phyloP scores from a whole-genome alignment of 2,888 invertebrate genomes.

The Flexamia atlantica region DNA sequence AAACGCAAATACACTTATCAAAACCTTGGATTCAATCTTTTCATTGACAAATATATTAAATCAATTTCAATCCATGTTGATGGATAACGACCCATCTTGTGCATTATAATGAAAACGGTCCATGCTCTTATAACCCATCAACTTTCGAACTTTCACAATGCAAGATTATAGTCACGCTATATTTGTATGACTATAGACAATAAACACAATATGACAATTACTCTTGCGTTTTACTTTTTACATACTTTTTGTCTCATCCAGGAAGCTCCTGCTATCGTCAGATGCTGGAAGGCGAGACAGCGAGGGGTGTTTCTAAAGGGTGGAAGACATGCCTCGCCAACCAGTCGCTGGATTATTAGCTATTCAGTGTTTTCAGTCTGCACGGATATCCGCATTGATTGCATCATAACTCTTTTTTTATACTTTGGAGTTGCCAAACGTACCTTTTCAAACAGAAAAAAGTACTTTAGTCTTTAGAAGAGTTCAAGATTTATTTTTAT shows the following conservation, averaged over 20 bases:
- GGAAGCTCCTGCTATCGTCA: background rate
- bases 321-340: constrained; percentile 15
- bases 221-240: no score
- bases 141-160: no score
- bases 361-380: background rate
- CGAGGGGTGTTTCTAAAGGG: background rate
- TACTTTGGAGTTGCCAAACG: constrained; percentile 26
- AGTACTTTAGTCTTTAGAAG: background rate
- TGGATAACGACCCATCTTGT: no score
- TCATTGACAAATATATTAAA: no score
- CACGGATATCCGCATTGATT: constrained; percentile 47
- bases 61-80: no score
- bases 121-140: no score
- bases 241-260: background rate
- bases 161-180: no score
- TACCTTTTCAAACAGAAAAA: constrained; percentile 33
- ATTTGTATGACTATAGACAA: no score
- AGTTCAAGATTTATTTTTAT: background rate
- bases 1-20: no score
- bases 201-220: no score
- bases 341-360: constrained; percentile 24
- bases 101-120: no score
- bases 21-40: no score
- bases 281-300: background rate
- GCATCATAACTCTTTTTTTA: constrained; percentile 26